These are phyloP conservation scores for Xiphorhynchus elegans DNA, from an alignment of 2,113 vertebrate genomes.

Conservation along the genomic window DNA sequence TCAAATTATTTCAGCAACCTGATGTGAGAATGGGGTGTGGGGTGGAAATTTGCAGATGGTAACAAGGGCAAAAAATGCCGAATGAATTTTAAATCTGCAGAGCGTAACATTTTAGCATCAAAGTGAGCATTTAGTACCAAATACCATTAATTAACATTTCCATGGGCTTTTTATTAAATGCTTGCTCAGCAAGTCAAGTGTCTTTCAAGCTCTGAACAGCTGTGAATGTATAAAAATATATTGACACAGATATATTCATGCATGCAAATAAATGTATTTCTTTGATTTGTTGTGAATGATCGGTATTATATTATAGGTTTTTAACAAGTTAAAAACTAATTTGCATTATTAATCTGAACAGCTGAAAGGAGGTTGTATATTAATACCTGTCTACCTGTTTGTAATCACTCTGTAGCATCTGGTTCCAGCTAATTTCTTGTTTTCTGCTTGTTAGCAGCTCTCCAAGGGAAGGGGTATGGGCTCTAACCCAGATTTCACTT, in stretches of 20 bases:
- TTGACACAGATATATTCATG: conserved; percentile 58
- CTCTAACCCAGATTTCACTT: not conserved
- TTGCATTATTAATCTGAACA: conserved; percentile 2
- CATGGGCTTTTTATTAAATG: conserved; percentile 68
- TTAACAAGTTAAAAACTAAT: conserved; percentile 29
- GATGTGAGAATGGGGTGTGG: conserved; percentile 64
- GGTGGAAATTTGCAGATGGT: conserved; percentile 62
- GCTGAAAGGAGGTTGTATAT: not conserved
- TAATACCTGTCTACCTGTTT: conserved; percentile 47
- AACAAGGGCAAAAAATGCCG: conserved; percentile 62
- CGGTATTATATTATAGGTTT: conserved; percentile 5
- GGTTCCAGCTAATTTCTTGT: not conserved
- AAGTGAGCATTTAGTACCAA: conserved; percentile 71
- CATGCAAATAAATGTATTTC: conserved; percentile 67
- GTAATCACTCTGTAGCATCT: not conserved
- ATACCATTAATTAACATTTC: conserved; percentile 71
- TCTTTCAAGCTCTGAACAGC: conserved; percentile 62
- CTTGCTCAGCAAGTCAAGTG: conserved; percentile 70
- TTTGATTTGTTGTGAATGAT: conserved; percentile 1
- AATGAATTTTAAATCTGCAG: conserved; percentile 60
- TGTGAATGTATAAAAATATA: conserved; percentile 71
- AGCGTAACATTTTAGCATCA: conserved; percentile 65
- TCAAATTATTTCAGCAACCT: conserved; percentile 60
- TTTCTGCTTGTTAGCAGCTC: not conserved
- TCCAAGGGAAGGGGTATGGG: not conserved